Evolutionary conservation across 2,797 vertebrate species (phyloP).

Genomic region (Taenioides sp.): DNA sequence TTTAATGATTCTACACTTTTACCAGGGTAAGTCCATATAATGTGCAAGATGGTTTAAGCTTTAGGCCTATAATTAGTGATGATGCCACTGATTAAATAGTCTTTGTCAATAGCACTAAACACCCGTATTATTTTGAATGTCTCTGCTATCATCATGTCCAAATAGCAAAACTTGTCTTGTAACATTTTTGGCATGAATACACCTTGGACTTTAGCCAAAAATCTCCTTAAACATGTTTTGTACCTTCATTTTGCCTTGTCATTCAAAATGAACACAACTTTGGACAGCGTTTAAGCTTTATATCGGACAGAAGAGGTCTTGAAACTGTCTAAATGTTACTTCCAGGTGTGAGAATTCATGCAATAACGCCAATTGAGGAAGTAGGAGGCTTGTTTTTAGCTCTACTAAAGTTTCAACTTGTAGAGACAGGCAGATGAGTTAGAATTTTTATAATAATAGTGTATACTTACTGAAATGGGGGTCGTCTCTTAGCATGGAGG

Average conservation of each 20-base stretch:
- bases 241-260: conserved; percentile 23
- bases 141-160: not conserved
- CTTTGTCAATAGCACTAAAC: no score
- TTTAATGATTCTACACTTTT: no score
- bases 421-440: conserved; percentile 23
- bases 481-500: conserved; percentile 58
- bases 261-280: not conserved
- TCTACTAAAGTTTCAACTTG: conserved; percentile 15
- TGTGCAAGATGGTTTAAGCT: no score
- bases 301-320: not conserved
- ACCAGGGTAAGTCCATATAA: no score
- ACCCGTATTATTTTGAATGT: no score
- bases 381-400: conserved; percentile 34
- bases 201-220: not conserved
- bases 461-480: conserved; percentile 65
- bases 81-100: not conserved
- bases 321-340: not conserved
- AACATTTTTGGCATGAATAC: conserved; percentile 36
- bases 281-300: not conserved
- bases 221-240: not conserved
- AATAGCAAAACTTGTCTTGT: conserved; percentile 37
- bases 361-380: conserved; percentile 58
- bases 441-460: conserved; percentile 1
- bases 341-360: conserved; percentile 10
- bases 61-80: not conserved